A percentile compares a stretch with the other conserved stretches of the same genome.
Evolutionary conservation across 1,140 invertebrate species (phyloP).

Genomic region (Trichonephila clavata): DNA sequence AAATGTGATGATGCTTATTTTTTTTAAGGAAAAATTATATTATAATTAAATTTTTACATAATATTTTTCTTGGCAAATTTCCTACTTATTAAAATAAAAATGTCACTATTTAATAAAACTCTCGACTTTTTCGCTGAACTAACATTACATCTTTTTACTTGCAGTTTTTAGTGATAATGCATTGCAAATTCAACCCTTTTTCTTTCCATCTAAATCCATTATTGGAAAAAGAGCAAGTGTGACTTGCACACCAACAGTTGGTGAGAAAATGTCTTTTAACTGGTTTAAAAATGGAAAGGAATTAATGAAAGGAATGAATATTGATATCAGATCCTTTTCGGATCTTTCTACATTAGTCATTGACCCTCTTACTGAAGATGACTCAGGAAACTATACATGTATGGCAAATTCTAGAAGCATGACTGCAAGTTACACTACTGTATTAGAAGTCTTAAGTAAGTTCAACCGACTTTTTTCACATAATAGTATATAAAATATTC

Average conservation of each 20-base stretch:
- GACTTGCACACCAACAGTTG: background rate
- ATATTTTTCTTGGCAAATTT: background rate
- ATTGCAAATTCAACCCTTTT: background rate
- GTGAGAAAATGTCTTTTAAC: slow-evolving; percentile 63
- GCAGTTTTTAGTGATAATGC: background rate
- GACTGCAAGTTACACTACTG: slow-evolving; percentile 52
- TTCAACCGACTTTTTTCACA: background rate
- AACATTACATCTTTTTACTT: background rate
- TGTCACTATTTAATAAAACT: background rate
- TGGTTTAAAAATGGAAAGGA: slow-evolving; percentile 75
- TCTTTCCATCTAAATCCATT: background rate
- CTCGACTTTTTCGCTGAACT: background rate
- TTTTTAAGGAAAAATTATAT: background rate
- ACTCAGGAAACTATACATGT: slow-evolving; percentile 67
- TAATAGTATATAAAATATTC: too few species aligned
- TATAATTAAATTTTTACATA: background rate
- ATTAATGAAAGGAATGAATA: slow-evolving; percentile 2
- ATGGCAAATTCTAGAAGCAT: slow-evolving; percentile 3
- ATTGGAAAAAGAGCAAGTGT: slow-evolving; percentile 12
- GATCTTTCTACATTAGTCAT: slow-evolving; percentile 52
- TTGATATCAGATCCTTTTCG: slow-evolving; percentile 37
- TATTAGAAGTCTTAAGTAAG: slow-evolving; percentile 57
- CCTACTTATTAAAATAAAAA: background rate
- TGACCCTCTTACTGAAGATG: slow-evolving; percentile 47
- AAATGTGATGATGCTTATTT: background rate